These are phyloP conservation scores for Manduca sexta DNA, from an alignment of 1,140 invertebrate species.

Conservation along the genomic window DNA sequence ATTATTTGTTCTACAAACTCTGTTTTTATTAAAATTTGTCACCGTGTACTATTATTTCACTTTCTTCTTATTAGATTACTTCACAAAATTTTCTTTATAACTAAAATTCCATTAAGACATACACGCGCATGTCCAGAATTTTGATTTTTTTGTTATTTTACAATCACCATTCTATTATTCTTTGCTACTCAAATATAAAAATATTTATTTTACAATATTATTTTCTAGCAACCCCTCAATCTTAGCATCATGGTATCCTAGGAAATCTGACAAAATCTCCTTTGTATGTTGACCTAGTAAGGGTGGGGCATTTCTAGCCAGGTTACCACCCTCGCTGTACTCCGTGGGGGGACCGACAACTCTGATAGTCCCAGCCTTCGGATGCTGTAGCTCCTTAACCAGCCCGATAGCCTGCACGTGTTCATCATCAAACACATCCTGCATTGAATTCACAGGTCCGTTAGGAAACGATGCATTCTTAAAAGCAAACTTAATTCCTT, in stretches of 20 bases:
- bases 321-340: conserved; percentile 83
- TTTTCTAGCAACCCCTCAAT: conserved; percentile 73
- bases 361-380: conserved; percentile 81
- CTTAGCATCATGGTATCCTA: conserved; percentile 79
- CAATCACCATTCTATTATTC: too few relatives aligned
- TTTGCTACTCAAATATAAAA: not conserved
- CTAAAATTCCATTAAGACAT: too few relatives aligned
- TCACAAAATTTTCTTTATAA: too few relatives aligned
- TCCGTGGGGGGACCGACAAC: conserved; percentile 90
- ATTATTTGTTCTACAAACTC: too few relatives aligned
- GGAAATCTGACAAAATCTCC: conserved; percentile 80
- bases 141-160: too few relatives aligned
- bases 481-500: conserved; percentile 85
- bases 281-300: conserved; percentile 90
- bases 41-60: too few relatives aligned
- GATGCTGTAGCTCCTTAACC: conserved; percentile 85
- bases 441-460: conserved; percentile 91
- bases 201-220: conserved; percentile 38
- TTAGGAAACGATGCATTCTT: conserved; percentile 86
- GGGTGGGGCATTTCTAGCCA: conserved; percentile 84
- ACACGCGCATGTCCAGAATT: too few relatives aligned
- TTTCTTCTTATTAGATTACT: too few relatives aligned
- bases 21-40: too few relatives aligned
- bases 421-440: conserved; percentile 90
- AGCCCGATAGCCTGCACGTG: conserved; percentile 85